A percentile compares a stretch with the other conserved stretches of the same genome.
These are phyloP conservation scores for Sebastes hubbsi DNA, from an alignment of 2,797 vertebrate genomes.

Conservation along the genomic window DNA sequence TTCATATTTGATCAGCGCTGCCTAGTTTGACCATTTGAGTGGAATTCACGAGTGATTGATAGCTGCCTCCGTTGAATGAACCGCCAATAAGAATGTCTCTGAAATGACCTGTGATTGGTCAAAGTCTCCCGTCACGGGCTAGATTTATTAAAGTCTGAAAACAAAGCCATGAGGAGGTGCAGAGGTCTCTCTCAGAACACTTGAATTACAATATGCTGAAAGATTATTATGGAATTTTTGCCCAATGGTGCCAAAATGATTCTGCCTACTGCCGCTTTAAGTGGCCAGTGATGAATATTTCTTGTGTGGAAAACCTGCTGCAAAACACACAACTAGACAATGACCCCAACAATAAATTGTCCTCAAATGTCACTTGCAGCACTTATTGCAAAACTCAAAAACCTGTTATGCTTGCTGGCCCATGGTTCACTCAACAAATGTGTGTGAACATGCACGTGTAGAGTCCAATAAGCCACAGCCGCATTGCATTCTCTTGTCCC, in stretches of 20 bases:
- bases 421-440: constrained; percentile 41
- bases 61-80: too few species aligned
- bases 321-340: constrained; percentile 21
- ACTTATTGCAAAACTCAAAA: constrained; percentile 38
- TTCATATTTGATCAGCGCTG: too few species aligned
- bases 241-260: too few species aligned
- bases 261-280: not conserved
- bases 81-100: too few species aligned
- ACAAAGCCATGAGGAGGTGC: too few species aligned
- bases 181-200: too few species aligned
- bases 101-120: too few species aligned
- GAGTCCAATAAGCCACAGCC: constrained; percentile 32
- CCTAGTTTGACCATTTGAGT: rapidly evolving
- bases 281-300: not conserved
- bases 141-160: too few species aligned
- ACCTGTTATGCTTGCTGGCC: constrained; percentile 56
- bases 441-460: constrained; percentile 5
- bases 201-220: too few species aligned
- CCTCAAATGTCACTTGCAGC: constrained; percentile 5
- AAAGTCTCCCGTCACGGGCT: too few species aligned
- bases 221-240: too few species aligned
- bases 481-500: constrained; percentile 34
- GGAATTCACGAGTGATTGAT: too few species aligned
- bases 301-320: not conserved
- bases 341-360: not conserved